Conservation (phyloP, 2,888 invertebrate genomes). For the Copidosoma aretas region DNA sequence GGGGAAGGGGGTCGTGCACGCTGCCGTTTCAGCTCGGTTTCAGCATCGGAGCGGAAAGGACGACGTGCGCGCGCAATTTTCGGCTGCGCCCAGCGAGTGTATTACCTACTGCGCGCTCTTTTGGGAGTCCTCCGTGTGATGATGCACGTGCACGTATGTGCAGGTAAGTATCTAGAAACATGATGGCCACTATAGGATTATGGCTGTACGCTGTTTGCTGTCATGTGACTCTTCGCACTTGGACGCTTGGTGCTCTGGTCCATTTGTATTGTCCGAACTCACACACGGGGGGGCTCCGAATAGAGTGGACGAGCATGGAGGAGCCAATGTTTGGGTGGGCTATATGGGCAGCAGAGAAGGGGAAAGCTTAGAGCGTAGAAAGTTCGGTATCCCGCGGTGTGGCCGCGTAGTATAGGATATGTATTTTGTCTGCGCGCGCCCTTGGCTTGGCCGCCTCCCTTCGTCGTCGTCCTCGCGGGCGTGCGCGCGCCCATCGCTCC, state of each 20-base stretch:
- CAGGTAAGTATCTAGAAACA: no score
- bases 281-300: neutral
- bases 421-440: neutral
- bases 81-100: neutral
- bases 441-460: neutral
- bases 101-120: neutral
- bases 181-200: no score
- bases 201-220: neutral
- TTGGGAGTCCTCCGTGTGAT: neutral
- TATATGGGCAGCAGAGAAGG: no score
- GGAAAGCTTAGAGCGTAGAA: neutral
- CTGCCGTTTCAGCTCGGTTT: slow-evolving; percentile 1
- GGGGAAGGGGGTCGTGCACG: neutral
- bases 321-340: neutral
- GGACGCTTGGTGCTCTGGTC: neutral
- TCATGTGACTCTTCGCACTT: neutral
- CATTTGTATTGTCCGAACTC: neutral
- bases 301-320: neutral
- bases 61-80: neutral
- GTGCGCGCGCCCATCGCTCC: neutral
- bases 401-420: neutral
- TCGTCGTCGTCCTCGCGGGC: neutral
- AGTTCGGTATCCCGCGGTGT: neutral
- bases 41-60: neutral
- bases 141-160: neutral